Evolutionary conservation across 2,888 invertebrate species (phyloP).

Genomic region (Apamea monoglypha): DNA sequence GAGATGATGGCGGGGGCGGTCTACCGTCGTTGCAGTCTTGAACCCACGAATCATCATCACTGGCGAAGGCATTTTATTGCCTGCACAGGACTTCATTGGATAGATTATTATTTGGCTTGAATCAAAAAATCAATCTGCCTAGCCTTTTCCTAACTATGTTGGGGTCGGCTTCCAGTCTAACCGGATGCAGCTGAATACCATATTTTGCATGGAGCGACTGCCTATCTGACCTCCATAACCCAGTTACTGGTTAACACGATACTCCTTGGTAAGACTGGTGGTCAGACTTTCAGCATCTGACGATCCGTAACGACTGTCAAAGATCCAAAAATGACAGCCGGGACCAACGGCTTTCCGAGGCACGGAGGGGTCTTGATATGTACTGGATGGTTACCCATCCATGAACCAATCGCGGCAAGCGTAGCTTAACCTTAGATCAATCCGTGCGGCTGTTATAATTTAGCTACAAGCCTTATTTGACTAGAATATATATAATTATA

Average conservation of each 20-base stretch:
- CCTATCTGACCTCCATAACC: neutral
- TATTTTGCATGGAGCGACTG: neutral
- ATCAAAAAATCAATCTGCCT: neutral
- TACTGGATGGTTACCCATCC: too few relatives aligned
- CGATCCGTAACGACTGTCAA: neutral
- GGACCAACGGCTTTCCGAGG: neutral
- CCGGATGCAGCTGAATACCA: neutral
- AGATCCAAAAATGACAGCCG: neutral
- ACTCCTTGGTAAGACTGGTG: neutral
- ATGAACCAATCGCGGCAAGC: too few relatives aligned
- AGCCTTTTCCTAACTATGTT: neutral
- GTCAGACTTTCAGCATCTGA: neutral
- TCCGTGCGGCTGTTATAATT: too few relatives aligned
- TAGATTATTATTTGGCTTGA: neutral
- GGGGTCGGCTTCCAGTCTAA: neutral
- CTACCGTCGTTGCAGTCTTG: constrained; percentile 45
- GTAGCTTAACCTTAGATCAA: too few relatives aligned
- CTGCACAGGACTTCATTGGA: neutral
- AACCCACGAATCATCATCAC: constrained; percentile 30
- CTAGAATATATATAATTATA: too few relatives aligned
- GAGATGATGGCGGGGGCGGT: constrained; percentile 33
- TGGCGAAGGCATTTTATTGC: constrained; percentile 8
- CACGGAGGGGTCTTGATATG: too few relatives aligned
- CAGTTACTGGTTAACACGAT: neutral
- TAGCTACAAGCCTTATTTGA: neutral